These are phyloP conservation scores for Erpobdella octoculata DNA, from an alignment of 2,888 invertebrate species.

Conservation along the genomic window DNA sequence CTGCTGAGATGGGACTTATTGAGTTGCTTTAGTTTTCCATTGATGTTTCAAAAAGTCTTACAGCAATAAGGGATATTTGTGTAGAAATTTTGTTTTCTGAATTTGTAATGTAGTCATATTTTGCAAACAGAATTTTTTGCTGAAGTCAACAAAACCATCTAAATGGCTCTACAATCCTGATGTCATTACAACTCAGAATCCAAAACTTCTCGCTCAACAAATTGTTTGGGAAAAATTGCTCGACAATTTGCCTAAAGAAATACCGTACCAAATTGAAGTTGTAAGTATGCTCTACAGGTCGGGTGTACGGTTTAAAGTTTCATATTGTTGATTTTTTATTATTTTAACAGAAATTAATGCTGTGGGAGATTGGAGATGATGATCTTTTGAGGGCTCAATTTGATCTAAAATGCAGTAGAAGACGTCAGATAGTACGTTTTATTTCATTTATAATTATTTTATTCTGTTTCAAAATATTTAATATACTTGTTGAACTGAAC, in stretches of 20 bases:
- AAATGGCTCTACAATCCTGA: conserved; percentile 64
- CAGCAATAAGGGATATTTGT: too few relatives aligned
- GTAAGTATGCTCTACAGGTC: conserved; percentile 41
- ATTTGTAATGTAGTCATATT: too few relatives aligned
- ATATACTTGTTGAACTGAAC: too few relatives aligned
- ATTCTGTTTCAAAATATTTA: not conserved
- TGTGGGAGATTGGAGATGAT: conserved; percentile 48
- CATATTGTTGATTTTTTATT: not conserved
- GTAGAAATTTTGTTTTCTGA: too few relatives aligned
- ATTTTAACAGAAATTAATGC: conserved; percentile 23
- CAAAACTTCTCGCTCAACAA: conserved; percentile 64
- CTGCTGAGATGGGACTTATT: too few relatives aligned
- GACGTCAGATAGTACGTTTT: conserved; percentile 40
- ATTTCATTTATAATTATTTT: not conserved
- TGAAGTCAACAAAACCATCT: conserved; percentile 62
- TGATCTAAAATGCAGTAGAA: conserved; percentile 39
- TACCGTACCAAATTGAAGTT: conserved; percentile 69
- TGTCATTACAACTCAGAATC: conserved; percentile 67
- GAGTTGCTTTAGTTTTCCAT: too few relatives aligned
- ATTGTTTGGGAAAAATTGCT: conserved; percentile 75
- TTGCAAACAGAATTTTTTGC: conserved; percentile 67
- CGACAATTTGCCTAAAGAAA: conserved; percentile 73
- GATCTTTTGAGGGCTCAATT: conserved; percentile 44
- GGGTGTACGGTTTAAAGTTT: too few relatives aligned
- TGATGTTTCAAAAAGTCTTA: too few relatives aligned